Base-by-base conservation (phyloP, 2,113 vertebrate genomes). In the Lonchura striata region DNA sequence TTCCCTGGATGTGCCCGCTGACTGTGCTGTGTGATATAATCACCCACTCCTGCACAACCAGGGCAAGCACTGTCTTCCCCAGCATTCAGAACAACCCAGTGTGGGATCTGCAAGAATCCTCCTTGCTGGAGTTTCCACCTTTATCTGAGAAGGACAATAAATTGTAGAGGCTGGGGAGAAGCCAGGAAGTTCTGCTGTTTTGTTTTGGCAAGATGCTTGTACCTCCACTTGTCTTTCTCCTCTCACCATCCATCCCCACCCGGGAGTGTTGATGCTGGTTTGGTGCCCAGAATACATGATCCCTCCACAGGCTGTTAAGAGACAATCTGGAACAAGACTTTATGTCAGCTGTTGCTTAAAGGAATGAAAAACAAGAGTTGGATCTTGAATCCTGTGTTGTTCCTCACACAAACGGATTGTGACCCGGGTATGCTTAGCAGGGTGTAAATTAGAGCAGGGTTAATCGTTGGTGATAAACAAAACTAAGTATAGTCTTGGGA, bases 251-350 rank as follows among this genome's bases (percentile, higher is more conserved):
- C 44, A 80, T 63, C 50, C 79, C 50, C 59, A 72, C 35, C 33
- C 6, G 2, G 50, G 79, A 92, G 27, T 90, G 79, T 28, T 93
- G 75, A 77, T 92, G 75, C 47, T 96, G 95, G 63, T 95, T 94
- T 95, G 87, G 22, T 86, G 93, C 92, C 93, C 82, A 94, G 87
- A 95, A 96, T 54, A 52, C 35, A 53, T 22, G 41, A 91, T 90
- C 37, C 14, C 16, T 81, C 71, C 56, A 54, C 68, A 92, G 79
- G 82, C 92, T 83, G 49, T 49, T 93, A 92, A 81, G 65, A 92
- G 82, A 81, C 87, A 92, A 83, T 94, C 87, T 94, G 93, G 90
- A 97, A 68, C 39, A 78, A 88, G 33, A 22, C n/a, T 85, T 92
- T 35, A 10, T 86, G n/a, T 86, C 88, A 93, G 90, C 76, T 92